Percentiles rank a stretch among this genome's conserved stretches.
These are phyloP conservation scores for Lycaon pictus DNA, from an alignment of 2,113 vertebrate species.

Conservation along the genomic window DNA sequence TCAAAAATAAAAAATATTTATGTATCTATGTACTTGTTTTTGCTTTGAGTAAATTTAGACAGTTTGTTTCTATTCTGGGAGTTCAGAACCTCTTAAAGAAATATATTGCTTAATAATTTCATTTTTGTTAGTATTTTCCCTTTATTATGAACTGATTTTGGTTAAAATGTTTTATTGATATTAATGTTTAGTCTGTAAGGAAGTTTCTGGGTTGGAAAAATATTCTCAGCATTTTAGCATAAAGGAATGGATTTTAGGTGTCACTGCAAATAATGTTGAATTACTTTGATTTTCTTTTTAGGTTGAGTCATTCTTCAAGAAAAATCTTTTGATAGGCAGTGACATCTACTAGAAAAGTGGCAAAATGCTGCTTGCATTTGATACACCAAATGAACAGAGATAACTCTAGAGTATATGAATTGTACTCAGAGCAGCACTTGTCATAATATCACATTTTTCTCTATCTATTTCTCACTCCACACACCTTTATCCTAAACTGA, in stretches of 20 bases:
- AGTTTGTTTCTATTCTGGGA: conserved; percentile 50
- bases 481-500: neutral
- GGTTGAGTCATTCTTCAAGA: conserved; percentile 59
- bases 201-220: neutral
- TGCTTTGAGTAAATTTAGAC: conserved; percentile 53
- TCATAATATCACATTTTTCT: neutral
- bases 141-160: conserved; percentile 1
- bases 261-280: conserved; percentile 53
- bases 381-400: neutral
- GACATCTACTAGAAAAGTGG: conserved; percentile 63
- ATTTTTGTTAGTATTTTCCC: neutral
- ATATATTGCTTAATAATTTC: conserved; percentile 3
- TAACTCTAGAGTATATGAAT: neutral
- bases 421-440: neutral
- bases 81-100: conserved; percentile 36
- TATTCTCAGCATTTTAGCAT: neutral
- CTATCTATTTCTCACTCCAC: neutral
- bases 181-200: neutral
- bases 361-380: conserved; percentile 35
- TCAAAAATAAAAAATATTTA: conserved; percentile 52
- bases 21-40: conserved; percentile 55
- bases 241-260: conserved; percentile 16
- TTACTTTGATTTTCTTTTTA: conserved; percentile 66
- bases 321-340: conserved; percentile 64
- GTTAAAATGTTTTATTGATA: neutral